Base-by-base conservation (phyloP, 2,113 vertebrate species). In the Polypterus senegalus region DNA sequence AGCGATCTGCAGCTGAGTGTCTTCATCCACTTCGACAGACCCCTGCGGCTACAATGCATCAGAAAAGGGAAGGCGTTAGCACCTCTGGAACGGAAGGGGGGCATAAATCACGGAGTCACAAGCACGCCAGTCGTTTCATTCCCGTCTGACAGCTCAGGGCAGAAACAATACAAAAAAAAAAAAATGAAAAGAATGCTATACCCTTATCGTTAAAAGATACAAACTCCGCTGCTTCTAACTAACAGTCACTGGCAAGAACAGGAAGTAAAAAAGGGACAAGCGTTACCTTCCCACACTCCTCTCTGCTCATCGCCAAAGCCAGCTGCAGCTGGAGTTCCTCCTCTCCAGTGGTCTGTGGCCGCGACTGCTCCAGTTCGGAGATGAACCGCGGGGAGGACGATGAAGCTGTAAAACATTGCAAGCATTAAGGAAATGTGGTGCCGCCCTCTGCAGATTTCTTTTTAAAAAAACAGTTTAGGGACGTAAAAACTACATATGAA, bases 281-380 rank as follows among this genome's bases (percentile, higher is more conserved):
- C 47, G 60, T 73, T 85, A 95, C 93, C 92, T 96, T 97, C 78
- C 96, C 92, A 1, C 84, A 93, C 72, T 97, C 95, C 72, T 97
- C 93, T 3, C 90, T 89, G 79, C 94, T 97, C 92, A 97, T 94
- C 64, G 94, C 94, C 81, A 98, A 63, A 0, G 93, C 94, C 69
- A 97, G 88, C 84, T 95, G 91, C 71, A 97, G 81, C 81, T 98
- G 95, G 60, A 97, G 82, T 70, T 97, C 91, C 75, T 97, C 95
- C 71, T 98, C 95, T 7, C 92, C 95, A 0, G 83, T 91, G 0
- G 92, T 93, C 71, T 93, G 82, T 0, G 95, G 95, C 54, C 91
- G 83, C 0, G 92, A 93, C 69, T 93, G 89, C 77, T 98, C 94
- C 76, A 98, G 66, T 66, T 98, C 94, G 0, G 93, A 88, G 57